Evolutionary conservation across 2,113 vertebrate genomes (phyloP), one percentile per base, ranked within the genome.

Genomic region (Murina feae): DNA sequence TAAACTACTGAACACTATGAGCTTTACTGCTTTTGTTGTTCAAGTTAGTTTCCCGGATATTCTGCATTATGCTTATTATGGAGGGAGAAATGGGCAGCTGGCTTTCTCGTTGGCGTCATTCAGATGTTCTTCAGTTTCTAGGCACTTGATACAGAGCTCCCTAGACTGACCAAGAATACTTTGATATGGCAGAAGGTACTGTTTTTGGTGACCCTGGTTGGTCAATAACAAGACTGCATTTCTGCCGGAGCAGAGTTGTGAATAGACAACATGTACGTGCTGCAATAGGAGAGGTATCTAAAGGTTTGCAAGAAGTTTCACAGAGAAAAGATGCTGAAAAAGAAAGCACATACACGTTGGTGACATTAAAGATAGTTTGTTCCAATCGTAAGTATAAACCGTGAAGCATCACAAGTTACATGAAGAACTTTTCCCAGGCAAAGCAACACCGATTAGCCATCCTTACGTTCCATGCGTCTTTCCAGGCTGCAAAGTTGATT

Each of bases 111-210:
- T 78, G 32, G 69, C 37, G 86, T 87, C 39, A 80, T 86, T 96
- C 51, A 53, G 3, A n/a, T 74, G 89, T 95, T 60, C 25, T 92
- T 95, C 91, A 71, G 4, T 86, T 74, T 96, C 81, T 68, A 92
- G 71, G 30, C 18, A 42, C 47, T 75, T 87, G 39, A 90, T 95
- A 42, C 86, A 53, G 92, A 89, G 35, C 66, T 89, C 32, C 47
- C 55, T 80, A 55, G 51, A 86, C 63, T 53, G 78, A 74, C 72
- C 96, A 93, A 83, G 25, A 93, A 30, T 6, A 16, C 51, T 95
- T 81, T 78, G 89, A 60, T 88, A 18, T 23, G 49, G 30, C 51
- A 51, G 1, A 30, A 94, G 16, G 63, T 90, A 81, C 63, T 96
- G 49, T 47, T 90, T 76, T 66, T 58, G 79, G 75, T 83, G 78